Conservation (phyloP, 1,140 invertebrate genomes). For the Daktulosphaira vitifoliae region DNA sequence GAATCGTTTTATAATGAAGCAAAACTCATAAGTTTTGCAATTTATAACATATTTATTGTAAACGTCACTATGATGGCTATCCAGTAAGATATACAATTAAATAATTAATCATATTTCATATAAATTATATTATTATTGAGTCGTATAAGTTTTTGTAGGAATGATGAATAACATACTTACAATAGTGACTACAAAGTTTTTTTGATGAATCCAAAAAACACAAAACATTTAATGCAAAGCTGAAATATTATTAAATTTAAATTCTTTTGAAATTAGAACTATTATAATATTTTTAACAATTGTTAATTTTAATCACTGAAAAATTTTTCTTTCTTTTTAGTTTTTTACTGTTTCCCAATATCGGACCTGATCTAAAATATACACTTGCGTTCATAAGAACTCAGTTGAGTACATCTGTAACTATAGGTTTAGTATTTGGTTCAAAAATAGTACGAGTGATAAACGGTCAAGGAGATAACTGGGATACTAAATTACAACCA, state of each 20-base stretch:
- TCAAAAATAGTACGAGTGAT: slow-evolving; percentile 73
- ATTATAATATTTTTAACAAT: no score
- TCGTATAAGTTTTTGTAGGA: no score
- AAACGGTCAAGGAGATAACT: slow-evolving; percentile 73
- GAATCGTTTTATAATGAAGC: slow-evolving; percentile 89
- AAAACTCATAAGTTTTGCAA: slow-evolving; percentile 79
- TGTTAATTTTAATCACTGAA: no score
- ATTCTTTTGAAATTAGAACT: no score
- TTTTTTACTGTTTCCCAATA: slow-evolving; percentile 70
- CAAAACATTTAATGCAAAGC: no score
- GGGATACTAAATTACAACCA: slow-evolving; percentile 69
- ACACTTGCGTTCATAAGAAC: slow-evolving; percentile 75
- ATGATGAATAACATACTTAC: no score
- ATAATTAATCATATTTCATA: neutral
- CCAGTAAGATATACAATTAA: slow-evolving; percentile 54
- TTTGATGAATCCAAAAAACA: no score
- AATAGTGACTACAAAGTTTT: no score
- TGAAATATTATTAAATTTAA: no score
- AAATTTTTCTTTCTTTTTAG: slow-evolving; percentile 48
- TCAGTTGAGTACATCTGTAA: slow-evolving; percentile 76
- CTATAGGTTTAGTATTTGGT: slow-evolving; percentile 72
- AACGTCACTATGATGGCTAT: slow-evolving; percentile 83
- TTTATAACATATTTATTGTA: slow-evolving; percentile 86
- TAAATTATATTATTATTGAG: neutral
- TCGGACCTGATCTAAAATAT: slow-evolving; percentile 82